Base-by-base conservation (phyloP, 2,888 invertebrate genomes). In the Muschampia plurimacula region DNA sequence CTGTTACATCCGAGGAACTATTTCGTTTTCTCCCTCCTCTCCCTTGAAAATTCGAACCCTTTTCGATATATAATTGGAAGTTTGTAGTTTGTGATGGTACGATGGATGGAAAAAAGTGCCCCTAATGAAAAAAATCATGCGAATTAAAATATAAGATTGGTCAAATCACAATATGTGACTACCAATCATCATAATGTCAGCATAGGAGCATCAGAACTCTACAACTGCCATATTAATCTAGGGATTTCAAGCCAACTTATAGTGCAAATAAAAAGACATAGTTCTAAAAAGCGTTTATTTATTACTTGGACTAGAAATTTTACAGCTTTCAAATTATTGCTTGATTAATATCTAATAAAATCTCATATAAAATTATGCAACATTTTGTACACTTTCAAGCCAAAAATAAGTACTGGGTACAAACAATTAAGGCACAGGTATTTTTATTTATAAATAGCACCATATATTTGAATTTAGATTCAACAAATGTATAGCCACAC, bases 251-350 rank as follows among this genome's bases (percentile, higher is more conserved):
- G 52, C 22, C 22, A 22, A 55, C 52, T 55, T 55, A 8, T 8
- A 15, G 22, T 2, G 9, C 6, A 22, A 55, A 78, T 78, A 78
- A 78, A 82, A 81, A 81, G 69, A 70, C 62, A 49, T 73, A 72
- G 74, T 75, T 80, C 77, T 82, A 83, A 83, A 87, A 92, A 91
- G 90, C 90, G 82, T 88, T 91, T 89, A 86, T 86, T 91, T 89
- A 88, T 91, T 89, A 89, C 82, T 80, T 83, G 84, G 93, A 93
- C 93, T 93, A 92, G 92, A 92, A 87, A 86, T 79, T 81, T 88
- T 88, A 89, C 84, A 86, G 87, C 86, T 84, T 79, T 82, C 81
- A 46, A 65, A 75, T 74, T 82, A 86, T 86, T 81, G 82, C 81
- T 84, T 78, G 75, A 76, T 77, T 83, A 79, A 82, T 77, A 80